Evolutionary conservation across 2,888 invertebrate genomes (phyloP).

Genomic region (Bimastos eiseni): DNA sequence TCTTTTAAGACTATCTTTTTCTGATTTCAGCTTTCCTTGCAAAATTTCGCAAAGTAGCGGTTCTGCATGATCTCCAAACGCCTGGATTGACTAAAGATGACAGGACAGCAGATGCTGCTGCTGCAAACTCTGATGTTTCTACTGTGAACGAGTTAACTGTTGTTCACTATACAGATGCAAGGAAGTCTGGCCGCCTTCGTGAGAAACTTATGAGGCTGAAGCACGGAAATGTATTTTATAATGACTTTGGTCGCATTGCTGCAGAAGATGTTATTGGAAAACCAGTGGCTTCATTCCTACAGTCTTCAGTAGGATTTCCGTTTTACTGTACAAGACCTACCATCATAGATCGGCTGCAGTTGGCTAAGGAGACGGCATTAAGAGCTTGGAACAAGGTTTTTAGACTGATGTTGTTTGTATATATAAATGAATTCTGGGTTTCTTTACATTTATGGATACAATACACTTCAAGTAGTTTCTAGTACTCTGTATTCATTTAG

Average conservation of each 20-base stretch:
- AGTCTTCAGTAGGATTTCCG: not conserved
- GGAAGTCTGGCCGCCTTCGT: conserved; percentile 8
- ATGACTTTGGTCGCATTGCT: not conserved
- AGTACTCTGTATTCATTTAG: not conserved
- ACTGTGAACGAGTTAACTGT: not conserved
- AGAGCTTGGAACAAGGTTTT: not conserved
- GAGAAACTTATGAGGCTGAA: not conserved
- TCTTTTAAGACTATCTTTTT: not conserved
- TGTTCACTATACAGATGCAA: not conserved
- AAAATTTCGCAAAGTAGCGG: conserved; percentile 15
- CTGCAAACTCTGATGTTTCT: not conserved
- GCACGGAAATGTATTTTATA: not conserved
- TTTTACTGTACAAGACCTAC: not conserved
- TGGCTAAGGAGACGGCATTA: not conserved
- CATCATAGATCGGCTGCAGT: not conserved
- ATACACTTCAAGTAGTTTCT: not conserved
- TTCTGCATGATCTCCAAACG: not conserved
- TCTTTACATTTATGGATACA: too few species aligned
- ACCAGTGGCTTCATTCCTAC: not conserved
- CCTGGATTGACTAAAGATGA: not conserved
- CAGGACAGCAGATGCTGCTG: not conserved
- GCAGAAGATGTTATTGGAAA: not conserved
- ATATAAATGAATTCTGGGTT: not conserved
- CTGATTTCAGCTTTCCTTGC: conserved; percentile 21
- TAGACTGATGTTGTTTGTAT: not conserved